phyloP scores from a whole-genome alignment of 2,797 vertebrate species.

The Ctenosaura bakeri region DNA sequence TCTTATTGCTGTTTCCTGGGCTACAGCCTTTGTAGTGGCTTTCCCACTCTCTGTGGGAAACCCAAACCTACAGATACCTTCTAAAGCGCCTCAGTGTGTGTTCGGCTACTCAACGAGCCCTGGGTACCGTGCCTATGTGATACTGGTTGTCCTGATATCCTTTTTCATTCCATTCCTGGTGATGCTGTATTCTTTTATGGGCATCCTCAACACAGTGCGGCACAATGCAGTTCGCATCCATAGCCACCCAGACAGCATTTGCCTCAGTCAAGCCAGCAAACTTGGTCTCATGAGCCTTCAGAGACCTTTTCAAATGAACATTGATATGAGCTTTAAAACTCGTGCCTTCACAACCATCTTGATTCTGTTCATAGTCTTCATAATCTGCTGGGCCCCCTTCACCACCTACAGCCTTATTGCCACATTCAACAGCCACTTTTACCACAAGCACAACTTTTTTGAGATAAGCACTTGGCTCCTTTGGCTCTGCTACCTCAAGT shows the following conservation, averaged over 20 bases:
- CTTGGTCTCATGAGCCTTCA: conserved; percentile 95
- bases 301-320: conserved; percentile 94
- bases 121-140: conserved; percentile 90
- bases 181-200: conserved; percentile 96
- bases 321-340: conserved; percentile 99
- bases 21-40: conserved; percentile 87
- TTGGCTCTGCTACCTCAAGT: conserved; percentile 99
- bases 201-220: conserved; percentile 95
- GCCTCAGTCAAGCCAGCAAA: conserved; percentile 96
- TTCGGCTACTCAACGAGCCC: conserved; percentile 90
- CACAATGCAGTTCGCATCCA: conserved; percentile 96
- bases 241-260: conserved; percentile 93
- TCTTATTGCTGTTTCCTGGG: conserved; percentile 94
- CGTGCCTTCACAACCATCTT: conserved; percentile 99
- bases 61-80: conserved; percentile 89
- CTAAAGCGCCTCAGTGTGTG: conserved; percentile 95
- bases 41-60: conserved; percentile 92
- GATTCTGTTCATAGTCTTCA: conserved; percentile 96
- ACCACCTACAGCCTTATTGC: conserved; percentile 94
- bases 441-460: conserved; percentile 93
- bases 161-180: conserved; percentile 95
- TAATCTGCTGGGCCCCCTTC: conserved; percentile 94
- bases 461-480: conserved; percentile 97
- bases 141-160: conserved; percentile 90
- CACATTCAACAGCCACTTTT: conserved; percentile 91